Evolutionary conservation across 2,113 vertebrate species (phyloP), one percentile per base, ranked within the genome.

Genomic region (Percina caprodes): DNA sequence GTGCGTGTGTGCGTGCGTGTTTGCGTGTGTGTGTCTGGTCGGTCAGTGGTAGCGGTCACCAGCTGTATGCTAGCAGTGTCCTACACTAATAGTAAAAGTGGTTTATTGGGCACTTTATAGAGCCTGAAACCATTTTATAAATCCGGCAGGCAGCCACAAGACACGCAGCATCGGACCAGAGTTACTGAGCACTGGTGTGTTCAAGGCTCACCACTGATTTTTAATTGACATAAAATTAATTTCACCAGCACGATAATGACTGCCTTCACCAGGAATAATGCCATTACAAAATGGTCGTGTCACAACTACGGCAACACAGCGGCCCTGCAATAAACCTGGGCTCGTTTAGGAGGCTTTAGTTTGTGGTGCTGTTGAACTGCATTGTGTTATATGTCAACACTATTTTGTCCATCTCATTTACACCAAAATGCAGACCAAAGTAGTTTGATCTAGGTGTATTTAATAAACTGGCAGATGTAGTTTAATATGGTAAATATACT

Each of bases 91-190:
- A 87, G 89, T 92, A 88, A 88, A 91, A 88, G 83, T 74, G 72
- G 70, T 91, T 92, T 88, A 91, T 87, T 88, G 90, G 87, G 55
- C 65, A 86, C 74, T 88, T 90, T 89, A 89, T 75, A 72, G 83
- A 61, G 56, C 65, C 79, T 82, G 68, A 81, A 83, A 77, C 63
- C 10, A 14, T 88, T 89, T 89, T 86, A 85, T 86, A 85, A 90
- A 90, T 70, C 75, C 30, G 0, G 45, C 16, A 42, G 75, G 75
- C 11, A 10, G 21, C 82, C 80, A 60, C 86, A 86, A 74, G 54
- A 76, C 83, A 73, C 71, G 66, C 73, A 54, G 26, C 70, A 16
- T 42, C 45, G 26, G 77, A 77, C 78, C 72, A 75, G 65, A 75
- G 8, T 35, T 26, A 33, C 86, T 69, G 48, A 81, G 63, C 46